Evolutionary conservation across 1,140 invertebrate genomes (phyloP).

Genomic region (Aleiodes sp.): DNA sequence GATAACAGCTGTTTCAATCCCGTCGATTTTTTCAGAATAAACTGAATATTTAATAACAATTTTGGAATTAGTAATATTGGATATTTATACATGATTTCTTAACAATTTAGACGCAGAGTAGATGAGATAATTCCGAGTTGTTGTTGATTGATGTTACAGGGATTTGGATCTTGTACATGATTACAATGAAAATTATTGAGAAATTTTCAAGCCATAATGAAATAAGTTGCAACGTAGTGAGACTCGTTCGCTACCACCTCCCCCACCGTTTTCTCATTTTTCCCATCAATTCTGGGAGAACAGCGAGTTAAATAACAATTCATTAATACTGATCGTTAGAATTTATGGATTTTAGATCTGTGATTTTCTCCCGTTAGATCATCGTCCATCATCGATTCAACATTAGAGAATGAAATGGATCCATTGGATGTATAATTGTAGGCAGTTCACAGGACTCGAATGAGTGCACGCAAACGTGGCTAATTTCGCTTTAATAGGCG

Average conservation of each 20-base stretch:
- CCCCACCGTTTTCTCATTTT: neutral
- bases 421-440: neutral
- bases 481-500: slow-evolving; percentile 40
- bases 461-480: slow-evolving; percentile 36
- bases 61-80: too few species aligned
- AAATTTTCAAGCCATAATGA: neutral
- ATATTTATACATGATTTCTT: too few species aligned
- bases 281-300: too few species aligned
- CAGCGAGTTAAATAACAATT: neutral
- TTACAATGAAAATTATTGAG: neutral
- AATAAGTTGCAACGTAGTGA: neutral
- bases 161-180: too few species aligned
- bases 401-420: neutral
- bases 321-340: slow-evolving; percentile 6
- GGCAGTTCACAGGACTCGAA: too few species aligned
- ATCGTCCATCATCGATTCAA: neutral
- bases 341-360: neutral
- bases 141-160: too few species aligned
- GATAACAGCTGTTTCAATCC: too few species aligned
- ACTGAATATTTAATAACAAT: too few species aligned
- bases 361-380: neutral
- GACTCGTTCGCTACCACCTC: neutral
- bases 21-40: too few species aligned
- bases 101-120: too few species aligned
- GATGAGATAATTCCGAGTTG: too few species aligned